Conservation (phyloP, 2,888 invertebrate genomes). For the Trichacis sp. region DNA sequence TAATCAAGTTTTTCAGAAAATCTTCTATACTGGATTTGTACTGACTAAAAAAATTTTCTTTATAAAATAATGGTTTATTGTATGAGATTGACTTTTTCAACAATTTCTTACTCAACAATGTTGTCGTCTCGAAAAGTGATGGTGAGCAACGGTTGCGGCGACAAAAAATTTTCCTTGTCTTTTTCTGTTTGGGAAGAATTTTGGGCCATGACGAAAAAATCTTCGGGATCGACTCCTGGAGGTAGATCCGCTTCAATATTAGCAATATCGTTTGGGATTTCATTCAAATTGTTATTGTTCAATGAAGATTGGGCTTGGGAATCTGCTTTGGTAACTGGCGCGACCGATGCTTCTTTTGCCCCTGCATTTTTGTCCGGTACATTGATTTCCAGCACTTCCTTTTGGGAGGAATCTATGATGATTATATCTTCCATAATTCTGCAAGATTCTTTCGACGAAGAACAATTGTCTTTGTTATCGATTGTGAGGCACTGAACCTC, state of each 20-base stretch:
- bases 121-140: constrained; percentile 59
- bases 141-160: constrained; percentile 56
- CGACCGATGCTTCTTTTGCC: too few species aligned
- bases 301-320: too few species aligned
- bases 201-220: constrained; percentile 49
- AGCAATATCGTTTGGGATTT: background rate
- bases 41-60: constrained; percentile 42
- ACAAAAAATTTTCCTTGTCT: background rate
- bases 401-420: too few species aligned
- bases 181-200: constrained; percentile 20
- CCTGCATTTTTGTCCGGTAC: too few species aligned
- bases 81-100: background rate
- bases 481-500: too few species aligned
- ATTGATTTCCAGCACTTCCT: too few species aligned
- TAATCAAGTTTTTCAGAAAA: constrained; percentile 48
- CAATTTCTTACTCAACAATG: constrained; percentile 52
- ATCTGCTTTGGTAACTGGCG: too few species aligned
- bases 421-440: too few species aligned
- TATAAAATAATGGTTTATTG: background rate
- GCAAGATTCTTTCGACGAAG: too few species aligned
- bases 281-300: too few species aligned
- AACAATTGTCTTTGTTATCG: too few species aligned
- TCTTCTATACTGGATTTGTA: constrained; percentile 47
- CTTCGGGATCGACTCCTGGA: constrained; percentile 50
- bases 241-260: constrained; percentile 44